phyloP scores from a whole-genome alignment of 2,113 vertebrate genomes.

The Lepidothrix coronata region DNA sequence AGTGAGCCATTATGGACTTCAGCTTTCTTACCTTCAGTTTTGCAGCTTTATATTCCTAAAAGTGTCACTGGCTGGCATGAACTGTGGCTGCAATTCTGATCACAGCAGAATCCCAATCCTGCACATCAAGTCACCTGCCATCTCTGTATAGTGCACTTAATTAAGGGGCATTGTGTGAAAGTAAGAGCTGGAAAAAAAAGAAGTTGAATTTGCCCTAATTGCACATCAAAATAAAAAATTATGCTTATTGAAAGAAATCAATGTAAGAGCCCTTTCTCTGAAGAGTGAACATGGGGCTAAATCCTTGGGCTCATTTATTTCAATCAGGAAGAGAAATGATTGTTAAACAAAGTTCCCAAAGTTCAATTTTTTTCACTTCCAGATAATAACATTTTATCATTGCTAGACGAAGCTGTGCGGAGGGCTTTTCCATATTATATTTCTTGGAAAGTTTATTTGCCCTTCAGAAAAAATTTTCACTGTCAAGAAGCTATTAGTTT shows the following conservation, averaged over 20 bases:
- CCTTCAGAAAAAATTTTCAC: neutral
- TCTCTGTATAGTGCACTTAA: neutral
- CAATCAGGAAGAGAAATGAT: conserved; percentile 57
- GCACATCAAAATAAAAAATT: conserved; percentile 68
- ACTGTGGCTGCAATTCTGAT: neutral
- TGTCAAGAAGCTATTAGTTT: neutral
- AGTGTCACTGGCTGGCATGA: neutral
- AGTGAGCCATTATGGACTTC: neutral
- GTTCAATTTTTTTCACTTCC: conserved; percentile 52
- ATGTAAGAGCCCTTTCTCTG: conserved; percentile 38
- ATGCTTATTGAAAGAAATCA: conserved; percentile 61
- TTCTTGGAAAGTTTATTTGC: neutral
- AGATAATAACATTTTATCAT: conserved; percentile 38
- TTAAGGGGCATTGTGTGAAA: conserved; percentile 51
- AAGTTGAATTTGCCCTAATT: conserved; percentile 62
- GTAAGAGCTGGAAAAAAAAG: conserved; percentile 20
- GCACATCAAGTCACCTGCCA: conserved; percentile 30
- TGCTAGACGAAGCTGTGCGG: neutral
- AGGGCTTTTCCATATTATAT: neutral
- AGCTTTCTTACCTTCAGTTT: neutral
- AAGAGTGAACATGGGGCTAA: conserved; percentile 38
- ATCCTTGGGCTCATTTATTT: conserved; percentile 57
- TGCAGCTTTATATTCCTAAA: neutral
- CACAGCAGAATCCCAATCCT: neutral
- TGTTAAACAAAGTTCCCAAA: conserved; percentile 61